Conservation (phyloP, 2,113 vertebrate genomes). For the Leptobrachium leishanense region DNA sequence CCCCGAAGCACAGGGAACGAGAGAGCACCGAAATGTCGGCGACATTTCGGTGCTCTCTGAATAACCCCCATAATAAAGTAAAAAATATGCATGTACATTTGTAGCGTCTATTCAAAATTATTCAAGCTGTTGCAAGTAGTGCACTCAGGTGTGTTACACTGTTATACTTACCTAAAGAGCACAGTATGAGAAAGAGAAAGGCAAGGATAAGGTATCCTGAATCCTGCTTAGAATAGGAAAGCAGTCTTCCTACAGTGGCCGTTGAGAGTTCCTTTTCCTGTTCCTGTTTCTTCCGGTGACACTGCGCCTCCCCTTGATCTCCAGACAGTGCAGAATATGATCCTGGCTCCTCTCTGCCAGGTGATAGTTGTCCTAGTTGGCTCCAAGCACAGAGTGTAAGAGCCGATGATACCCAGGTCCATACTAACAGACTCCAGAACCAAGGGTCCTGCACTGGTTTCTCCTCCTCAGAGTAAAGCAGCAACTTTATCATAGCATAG, state of each 20-base stretch:
- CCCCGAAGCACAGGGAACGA: too few relatives aligned
- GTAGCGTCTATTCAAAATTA: too few relatives aligned
- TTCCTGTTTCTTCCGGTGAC: not conserved
- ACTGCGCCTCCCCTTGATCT: conserved; percentile 53
- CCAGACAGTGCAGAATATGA: conserved; percentile 34
- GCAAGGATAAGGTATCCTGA: conserved; percentile 74
- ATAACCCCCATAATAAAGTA: too few relatives aligned
- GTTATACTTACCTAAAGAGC: conserved; percentile 80
- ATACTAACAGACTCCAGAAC: conserved; percentile 82
- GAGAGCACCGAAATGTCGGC: too few relatives aligned
- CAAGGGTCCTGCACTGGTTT: conserved; percentile 76
- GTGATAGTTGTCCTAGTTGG: conserved; percentile 67
- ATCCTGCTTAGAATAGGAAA: conserved; percentile 85
- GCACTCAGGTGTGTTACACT: too few relatives aligned
- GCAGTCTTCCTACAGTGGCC: conserved; percentile 83
- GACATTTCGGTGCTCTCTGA: too few relatives aligned
- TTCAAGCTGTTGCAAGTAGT: too few relatives aligned
- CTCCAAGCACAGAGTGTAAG: conserved; percentile 75
- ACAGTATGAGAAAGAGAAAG: conserved; percentile 82
- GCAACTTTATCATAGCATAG: conserved; percentile 83
- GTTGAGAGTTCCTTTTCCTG: conserved; percentile 65
- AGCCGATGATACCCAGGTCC: conserved; percentile 77
- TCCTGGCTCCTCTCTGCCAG: conserved; percentile 56
- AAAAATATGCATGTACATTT: too few relatives aligned
- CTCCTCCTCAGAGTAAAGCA: conserved; percentile 81